Base-by-base conservation (phyloP, 2,888 invertebrate species). In the Drosophila tripunctata region DNA sequence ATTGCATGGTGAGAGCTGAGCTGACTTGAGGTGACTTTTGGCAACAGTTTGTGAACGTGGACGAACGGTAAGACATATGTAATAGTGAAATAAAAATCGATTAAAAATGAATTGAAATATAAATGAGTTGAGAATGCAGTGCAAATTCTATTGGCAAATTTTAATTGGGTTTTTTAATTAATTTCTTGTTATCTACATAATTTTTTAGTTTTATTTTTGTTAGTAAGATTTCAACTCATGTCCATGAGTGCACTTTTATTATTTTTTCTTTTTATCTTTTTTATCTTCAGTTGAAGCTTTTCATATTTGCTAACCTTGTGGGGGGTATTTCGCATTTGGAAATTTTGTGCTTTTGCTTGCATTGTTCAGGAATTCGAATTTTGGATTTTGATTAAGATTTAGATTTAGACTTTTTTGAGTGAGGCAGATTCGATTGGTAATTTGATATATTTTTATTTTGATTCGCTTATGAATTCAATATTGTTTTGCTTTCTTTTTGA, bases 281-380 rank as follows among this genome's bases (percentile, higher is more conserved):
- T n/a, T 30, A 14, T 5, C 21, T 14, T 30, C 21, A n/a, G 19
- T 24, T 51, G 38, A 19, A 24, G 50, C 36, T 51, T 45, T 45
- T 30, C 30, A 45, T 45, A 31, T 71, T 78, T 84, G 85, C 81
- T 82, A 82, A 82, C 81, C 81, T 82, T 82, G 81, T 82, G 87
- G 64, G 87, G 75, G 75, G 72, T 61, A 67, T 84, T 87, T 87
- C 84, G 78, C 81, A 84, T 78, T 75, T 87, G 85, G 75, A 75
- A 82, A 87, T 80, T 82, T 82, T 87, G 78, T 81, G 87, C 78
- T 82, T 82, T 82, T 64, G 81, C 87, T 82, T 87, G 87, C 81
- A 82, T 82, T 64, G 44, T 76, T 67, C 62, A n/a, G n/a, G 7
- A 47, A 47, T 65, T 67, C 31, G 36, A 55, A 69, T 52, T 43